Conservation (phyloP, 1,140 invertebrate genomes). For the Hesperophylax magnus region DNA sequence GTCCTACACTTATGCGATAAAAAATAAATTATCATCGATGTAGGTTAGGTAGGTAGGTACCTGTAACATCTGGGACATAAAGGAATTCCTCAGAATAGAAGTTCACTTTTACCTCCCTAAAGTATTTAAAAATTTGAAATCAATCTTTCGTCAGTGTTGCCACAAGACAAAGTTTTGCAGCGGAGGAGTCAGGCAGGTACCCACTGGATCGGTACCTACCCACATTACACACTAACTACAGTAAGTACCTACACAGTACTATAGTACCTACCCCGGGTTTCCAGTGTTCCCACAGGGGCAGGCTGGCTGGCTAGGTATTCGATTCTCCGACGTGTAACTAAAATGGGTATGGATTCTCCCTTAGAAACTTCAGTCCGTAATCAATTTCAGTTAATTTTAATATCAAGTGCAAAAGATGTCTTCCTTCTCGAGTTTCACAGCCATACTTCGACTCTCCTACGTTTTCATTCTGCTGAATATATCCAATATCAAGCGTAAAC, state of each 20-base stretch:
- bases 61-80: too few species aligned
- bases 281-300: too few species aligned
- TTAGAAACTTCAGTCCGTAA: slow-evolving; percentile 38
- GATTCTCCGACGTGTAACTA: slow-evolving; percentile 4
- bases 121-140: background rate
- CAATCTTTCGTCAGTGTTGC: background rate
- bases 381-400: slow-evolving; percentile 50
- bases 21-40: too few species aligned
- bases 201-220: too few species aligned
- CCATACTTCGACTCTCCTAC: background rate
- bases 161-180: background rate
- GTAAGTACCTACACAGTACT: too few species aligned
- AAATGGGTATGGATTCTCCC: slow-evolving; percentile 40
- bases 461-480: slow-evolving; percentile 4
- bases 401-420: slow-evolving; percentile 41
- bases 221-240: too few species aligned
- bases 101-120: background rate
- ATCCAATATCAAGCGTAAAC: background rate
- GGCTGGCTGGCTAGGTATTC: background rate
- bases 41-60: too few species aligned
- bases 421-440: slow-evolving; percentile 30
- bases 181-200: background rate
- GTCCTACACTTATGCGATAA: too few species aligned
- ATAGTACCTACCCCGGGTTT: too few species aligned
- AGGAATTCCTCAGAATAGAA: too few species aligned